Conservation (phyloP, 2,888 invertebrate species). For the Xestobium rufovillosum region DNA sequence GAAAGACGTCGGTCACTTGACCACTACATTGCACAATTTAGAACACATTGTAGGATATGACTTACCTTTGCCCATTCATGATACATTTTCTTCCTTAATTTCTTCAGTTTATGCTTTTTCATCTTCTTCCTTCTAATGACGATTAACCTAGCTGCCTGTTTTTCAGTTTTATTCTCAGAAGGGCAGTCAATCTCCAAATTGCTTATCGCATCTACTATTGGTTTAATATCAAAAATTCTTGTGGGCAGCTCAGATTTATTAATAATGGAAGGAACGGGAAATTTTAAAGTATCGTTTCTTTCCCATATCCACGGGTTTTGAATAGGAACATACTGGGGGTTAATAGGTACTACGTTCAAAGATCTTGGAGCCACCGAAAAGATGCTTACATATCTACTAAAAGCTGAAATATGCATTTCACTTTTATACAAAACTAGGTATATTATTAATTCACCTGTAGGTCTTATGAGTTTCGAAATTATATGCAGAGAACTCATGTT, state of each 20-base stretch:
- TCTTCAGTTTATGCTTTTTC: constrained; percentile 78
- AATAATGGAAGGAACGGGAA: constrained; percentile 26
- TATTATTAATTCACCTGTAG: too few relatives aligned
- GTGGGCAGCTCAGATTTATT: constrained; percentile 32
- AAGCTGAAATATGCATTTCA: too few relatives aligned
- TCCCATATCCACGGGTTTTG: constrained; percentile 35
- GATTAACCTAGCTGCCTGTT: constrained; percentile 65
- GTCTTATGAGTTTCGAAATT: too few relatives aligned
- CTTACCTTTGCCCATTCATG: constrained; percentile 63
- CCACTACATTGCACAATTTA: neutral
- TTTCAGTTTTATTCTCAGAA: constrained; percentile 40
- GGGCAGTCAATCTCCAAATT: constrained; percentile 31
- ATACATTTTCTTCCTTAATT: constrained; percentile 72
- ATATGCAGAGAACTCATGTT: too few relatives aligned
- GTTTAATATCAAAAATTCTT: constrained; percentile 25
- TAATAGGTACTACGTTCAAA: too few relatives aligned
- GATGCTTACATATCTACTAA: too few relatives aligned
- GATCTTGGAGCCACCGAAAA: too few relatives aligned
- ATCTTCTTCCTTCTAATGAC: constrained; percentile 76
- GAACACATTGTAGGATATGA: constrained; percentile 7
- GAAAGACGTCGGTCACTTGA: neutral
- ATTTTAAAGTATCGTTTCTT: constrained; percentile 30
- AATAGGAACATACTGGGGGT: too few relatives aligned
- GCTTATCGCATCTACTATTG: constrained; percentile 20
- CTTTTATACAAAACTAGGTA: too few relatives aligned